These are phyloP conservation scores for Ctenopoma multispine DNA, from an alignment of 2,797 vertebrate genomes.

Conservation along the genomic window DNA sequence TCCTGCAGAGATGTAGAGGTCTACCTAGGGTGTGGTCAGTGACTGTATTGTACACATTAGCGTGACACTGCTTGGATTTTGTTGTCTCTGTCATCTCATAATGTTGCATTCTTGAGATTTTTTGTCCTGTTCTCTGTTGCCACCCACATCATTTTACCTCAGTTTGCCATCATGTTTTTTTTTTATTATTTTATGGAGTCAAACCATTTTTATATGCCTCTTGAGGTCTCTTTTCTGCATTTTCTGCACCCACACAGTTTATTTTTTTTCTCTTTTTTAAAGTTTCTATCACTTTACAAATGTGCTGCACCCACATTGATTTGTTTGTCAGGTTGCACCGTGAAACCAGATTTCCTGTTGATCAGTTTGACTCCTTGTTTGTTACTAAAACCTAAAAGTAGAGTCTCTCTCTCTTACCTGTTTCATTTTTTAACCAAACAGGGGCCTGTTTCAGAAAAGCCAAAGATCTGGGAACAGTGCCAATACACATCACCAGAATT, in stretches of 20 bases:
- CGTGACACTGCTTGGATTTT: slow-evolving; percentile 1
- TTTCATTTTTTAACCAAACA: neutral
- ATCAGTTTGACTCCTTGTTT: neutral
- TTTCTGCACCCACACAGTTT: slow-evolving; percentile 18
- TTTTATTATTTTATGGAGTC: neutral
- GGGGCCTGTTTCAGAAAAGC: neutral
- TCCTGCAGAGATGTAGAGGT: neutral
- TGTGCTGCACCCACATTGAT: neutral
- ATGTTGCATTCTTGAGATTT: neutral
- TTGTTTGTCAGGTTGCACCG: slow-evolving; percentile 4
- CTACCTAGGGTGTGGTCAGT: neutral
- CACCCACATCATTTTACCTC: neutral
- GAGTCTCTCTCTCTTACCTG: neutral
- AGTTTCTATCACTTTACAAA: slow-evolving; percentile 15
- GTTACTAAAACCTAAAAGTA: neutral
- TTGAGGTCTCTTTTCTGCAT: slow-evolving; percentile 1
- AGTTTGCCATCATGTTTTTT: slow-evolving; percentile 5
- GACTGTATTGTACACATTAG: neutral
- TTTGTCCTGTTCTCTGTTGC: neutral
- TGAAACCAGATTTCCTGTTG: slow-evolving; percentile 7
- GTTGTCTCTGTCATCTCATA: neutral
- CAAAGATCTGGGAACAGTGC: too few relatives aligned
- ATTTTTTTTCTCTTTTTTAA: slow-evolving; percentile 1
- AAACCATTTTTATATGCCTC: slow-evolving; percentile 9
- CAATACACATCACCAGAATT: too few relatives aligned